Conservation (phyloP, 2,888 invertebrate genomes). For the Escarpia spicata region DNA sequence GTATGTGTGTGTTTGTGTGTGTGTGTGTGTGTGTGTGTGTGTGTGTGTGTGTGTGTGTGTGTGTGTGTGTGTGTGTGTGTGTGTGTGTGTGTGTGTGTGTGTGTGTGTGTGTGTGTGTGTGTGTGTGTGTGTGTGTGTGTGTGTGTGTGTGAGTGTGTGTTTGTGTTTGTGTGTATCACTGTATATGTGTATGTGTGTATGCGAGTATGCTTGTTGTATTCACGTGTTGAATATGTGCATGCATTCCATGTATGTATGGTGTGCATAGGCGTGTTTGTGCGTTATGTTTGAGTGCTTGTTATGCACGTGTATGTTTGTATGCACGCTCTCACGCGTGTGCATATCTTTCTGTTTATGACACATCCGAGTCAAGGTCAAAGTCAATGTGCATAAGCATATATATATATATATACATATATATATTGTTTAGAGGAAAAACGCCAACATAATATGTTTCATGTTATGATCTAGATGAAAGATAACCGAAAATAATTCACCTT, state of each 20-base stretch:
- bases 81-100: neutral
- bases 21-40: neutral
- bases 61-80: neutral
- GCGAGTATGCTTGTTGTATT: neutral
- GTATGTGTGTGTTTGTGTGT: neutral
- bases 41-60: neutral
- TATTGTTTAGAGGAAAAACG: neutral
- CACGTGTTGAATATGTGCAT: neutral
- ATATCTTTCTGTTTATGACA: neutral
- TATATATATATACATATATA: too few species aligned
- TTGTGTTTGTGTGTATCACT: neutral
- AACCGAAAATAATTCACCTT: neutral
- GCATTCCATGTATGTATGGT: neutral
- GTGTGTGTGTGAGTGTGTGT: neutral
- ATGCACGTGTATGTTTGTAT: neutral
- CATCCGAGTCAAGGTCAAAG: neutral
- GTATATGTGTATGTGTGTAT: neutral
- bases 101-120: neutral
- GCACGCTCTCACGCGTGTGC: neutral
- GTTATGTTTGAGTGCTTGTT: neutral
- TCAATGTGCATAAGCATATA: too few species aligned
- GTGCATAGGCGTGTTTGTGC: neutral
- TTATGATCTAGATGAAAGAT: neutral
- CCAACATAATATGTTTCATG: neutral
- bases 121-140: neutral